Evolutionary conservation across 2,888 invertebrate species (phyloP).

Genomic region (Erebia aethiops): DNA sequence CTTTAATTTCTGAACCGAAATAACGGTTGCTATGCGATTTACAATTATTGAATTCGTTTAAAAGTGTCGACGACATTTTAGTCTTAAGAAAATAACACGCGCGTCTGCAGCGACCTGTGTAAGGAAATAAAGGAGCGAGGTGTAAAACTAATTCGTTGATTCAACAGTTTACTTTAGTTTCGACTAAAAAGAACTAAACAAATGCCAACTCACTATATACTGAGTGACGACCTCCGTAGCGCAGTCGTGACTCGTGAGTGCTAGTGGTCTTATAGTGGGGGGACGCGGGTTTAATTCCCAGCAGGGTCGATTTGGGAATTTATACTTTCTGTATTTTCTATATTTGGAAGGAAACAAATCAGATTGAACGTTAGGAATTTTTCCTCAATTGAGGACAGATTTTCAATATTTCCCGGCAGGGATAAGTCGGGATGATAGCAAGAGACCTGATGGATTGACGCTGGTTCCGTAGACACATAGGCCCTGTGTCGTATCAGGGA

Average conservation of each 20-base stretch:
- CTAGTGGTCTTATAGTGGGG: too few species aligned
- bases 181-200: background rate
- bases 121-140: background rate
- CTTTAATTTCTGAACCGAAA: too few species aligned
- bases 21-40: too few species aligned
- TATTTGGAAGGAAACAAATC: too few species aligned
- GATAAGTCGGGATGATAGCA: too few species aligned
- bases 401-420: too few species aligned
- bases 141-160: slow-evolving; percentile 2
- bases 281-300: background rate
- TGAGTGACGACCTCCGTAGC: background rate
- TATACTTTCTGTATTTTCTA: background rate
- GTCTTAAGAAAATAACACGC: background rate
- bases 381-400: too few species aligned
- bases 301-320: background rate
- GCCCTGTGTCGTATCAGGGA: too few species aligned
- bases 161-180: slow-evolving; percentile 2
- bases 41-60: too few species aligned
- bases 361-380: too few species aligned
- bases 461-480: too few species aligned
- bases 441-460: too few species aligned
- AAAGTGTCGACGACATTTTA: background rate
- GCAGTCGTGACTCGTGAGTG: background rate
- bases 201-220: background rate
- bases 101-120: background rate